These are phyloP conservation scores for Hirundichthys speculiger DNA, from an alignment of 2,113 vertebrate species.

Conservation along the genomic window DNA sequence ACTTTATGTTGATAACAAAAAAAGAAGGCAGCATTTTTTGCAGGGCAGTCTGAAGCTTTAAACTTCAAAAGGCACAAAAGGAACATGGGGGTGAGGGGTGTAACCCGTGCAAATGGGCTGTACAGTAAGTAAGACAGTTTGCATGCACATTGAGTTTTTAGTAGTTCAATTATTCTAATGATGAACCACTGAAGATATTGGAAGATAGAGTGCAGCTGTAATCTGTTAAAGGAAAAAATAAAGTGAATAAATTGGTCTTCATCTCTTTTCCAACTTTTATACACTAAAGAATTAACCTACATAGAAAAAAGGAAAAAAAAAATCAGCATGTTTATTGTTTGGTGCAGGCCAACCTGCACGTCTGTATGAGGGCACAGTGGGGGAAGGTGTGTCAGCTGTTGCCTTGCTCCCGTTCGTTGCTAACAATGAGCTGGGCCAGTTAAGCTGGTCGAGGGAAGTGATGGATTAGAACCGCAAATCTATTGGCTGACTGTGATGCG, in stretches of 20 bases:
- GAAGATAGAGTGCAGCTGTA: too few relatives aligned
- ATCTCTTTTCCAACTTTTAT: neutral
- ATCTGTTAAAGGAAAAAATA: too few relatives aligned
- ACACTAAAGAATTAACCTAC: neutral
- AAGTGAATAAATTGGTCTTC: too few relatives aligned
- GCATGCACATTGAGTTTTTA: too few relatives aligned
- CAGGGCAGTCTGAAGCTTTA: neutral
- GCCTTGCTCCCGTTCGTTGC: conserved; percentile 31
- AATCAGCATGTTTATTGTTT: conserved; percentile 1
- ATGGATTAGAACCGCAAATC: conserved; percentile 78
- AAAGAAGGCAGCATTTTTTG: neutral
- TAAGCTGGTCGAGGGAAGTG: conserved; percentile 66
- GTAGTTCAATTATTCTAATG: too few relatives aligned
- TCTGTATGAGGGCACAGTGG: conserved; percentile 6
- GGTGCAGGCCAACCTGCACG: neutral
- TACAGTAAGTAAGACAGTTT: too few relatives aligned
- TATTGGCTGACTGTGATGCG: conserved; percentile 58
- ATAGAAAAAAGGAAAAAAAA: too few relatives aligned
- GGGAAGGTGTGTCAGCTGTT: conserved; percentile 42
- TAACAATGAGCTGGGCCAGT: conserved; percentile 72
- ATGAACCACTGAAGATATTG: too few relatives aligned
- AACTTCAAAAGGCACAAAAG: neutral
- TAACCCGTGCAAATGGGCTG: too few relatives aligned
- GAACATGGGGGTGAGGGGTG: too few relatives aligned
- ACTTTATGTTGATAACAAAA: neutral